Base-by-base conservation (phyloP, 2,797 vertebrate species). In the Alosa sapidissima region DNA sequence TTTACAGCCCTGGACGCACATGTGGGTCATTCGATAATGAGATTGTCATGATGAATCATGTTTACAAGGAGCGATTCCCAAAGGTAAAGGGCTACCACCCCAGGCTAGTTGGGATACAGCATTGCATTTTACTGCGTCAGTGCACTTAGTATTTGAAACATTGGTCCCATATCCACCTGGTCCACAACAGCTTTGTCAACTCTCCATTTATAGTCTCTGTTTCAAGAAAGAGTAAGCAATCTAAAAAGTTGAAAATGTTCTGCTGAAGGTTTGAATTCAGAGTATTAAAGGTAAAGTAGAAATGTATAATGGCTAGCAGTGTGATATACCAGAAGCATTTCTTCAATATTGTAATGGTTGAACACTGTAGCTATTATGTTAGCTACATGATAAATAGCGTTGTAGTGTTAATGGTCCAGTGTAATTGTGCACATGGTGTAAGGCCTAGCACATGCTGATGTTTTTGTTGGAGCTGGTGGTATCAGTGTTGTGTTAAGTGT, bases 31-130 rank as follows among this genome's bases (percentile, higher is more conserved):
- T 98, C 75, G 98, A 99, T 92, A 98, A 97, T 9, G 98, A 99
- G 91, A 96, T 98, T 62, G 95, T 98, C 87, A 98, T 98, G 98
- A 98, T 98, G 97, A 98, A 99, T 91, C 97, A 98, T 7, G 97
- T 99, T 88, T 99, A 99, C 94, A 97, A 97, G 90, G 98, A 99
- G 88, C 93, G 98, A 68, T 99, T 98, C 90, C 98, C 98, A 1
- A 99, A 98, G 97, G 98, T 97, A 92, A 78, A 78, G 72, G n/a
- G 41, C 72, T 47, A 21, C 72, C 11, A 51, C 52, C 60, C 14
- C 19, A 82, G 16, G 24, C 16, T 3, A 8, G 51, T 3, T 14
- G 11, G 4, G 28, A 45, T n/a, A 75, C n/a, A 3, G 33, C 68
- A 36, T 33, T 36, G 68, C 6, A 13, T 5, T 41, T 41, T 72